A percentile compares a stretch with the other conserved stretches of the same genome.
phyloP scores from a whole-genome alignment of 2,113 vertebrate genomes.

The Dromaius novaehollandiae region DNA sequence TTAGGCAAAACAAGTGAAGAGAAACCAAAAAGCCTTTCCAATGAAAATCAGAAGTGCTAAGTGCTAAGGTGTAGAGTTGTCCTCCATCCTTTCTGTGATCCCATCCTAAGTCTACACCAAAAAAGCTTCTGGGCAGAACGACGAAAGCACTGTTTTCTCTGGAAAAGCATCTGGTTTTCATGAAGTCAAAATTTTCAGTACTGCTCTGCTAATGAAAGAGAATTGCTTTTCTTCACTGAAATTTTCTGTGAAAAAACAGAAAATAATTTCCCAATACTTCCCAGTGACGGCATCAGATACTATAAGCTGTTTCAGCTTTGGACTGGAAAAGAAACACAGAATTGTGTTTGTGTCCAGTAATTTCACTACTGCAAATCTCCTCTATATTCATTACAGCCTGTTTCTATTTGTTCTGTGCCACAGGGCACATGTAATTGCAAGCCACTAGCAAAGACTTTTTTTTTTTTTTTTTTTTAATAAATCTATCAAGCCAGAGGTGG shows the following conservation, averaged over 20 bases:
- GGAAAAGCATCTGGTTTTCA: background rate
- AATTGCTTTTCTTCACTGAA: background rate
- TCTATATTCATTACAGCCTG: background rate
- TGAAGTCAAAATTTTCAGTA: background rate
- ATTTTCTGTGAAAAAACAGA: background rate
- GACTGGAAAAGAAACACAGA: background rate
- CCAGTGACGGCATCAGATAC: background rate
- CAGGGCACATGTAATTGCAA: background rate
- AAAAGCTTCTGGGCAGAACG: background rate
- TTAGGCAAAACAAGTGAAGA: background rate
- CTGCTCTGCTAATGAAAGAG: conserved; percentile 1
- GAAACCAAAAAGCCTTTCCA: background rate
- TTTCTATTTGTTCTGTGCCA: conserved; percentile 1
- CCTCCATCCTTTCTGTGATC: background rate
- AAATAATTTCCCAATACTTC: background rate
- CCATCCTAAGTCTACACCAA: background rate
- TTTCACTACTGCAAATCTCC: background rate
- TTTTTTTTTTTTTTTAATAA: background rate
- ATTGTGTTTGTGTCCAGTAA: background rate
- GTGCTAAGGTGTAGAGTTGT: background rate
- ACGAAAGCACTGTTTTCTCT: background rate
- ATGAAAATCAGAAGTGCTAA: background rate
- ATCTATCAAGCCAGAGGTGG: background rate
- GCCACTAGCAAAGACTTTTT: background rate
- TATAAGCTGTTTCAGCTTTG: background rate